Percentiles rank a stretch among this genome's conserved stretches.
These are phyloP conservation scores for Tricholaema leucomelas DNA, from an alignment of 2,113 vertebrate genomes.

Conservation along the genomic window DNA sequence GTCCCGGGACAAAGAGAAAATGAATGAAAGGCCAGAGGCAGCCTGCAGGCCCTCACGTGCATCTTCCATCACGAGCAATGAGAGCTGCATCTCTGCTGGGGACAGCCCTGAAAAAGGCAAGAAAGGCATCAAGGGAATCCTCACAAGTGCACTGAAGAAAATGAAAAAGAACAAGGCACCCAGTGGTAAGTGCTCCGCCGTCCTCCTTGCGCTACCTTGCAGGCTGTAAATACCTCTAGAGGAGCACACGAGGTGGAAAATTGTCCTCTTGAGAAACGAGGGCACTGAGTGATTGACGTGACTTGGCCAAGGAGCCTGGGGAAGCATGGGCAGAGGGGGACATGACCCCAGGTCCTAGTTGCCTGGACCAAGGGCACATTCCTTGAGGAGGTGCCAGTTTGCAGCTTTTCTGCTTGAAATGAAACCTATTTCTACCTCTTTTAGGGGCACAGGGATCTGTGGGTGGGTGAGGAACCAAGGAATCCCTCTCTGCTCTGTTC, in stretches of 20 bases:
- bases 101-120: constrained; percentile 43
- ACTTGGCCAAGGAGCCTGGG: not conserved
- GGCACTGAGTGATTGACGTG: accelerated
- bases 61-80: constrained; percentile 23
- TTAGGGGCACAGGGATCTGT: not conserved
- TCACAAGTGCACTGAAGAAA: constrained; percentile 5
- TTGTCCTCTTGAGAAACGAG: not conserved
- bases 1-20: constrained; percentile 10
- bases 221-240: not conserved
- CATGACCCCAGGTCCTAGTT: not conserved
- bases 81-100: not conserved
- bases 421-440: not conserved
- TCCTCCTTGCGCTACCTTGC: not conserved
- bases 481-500: not conserved
- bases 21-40: not conserved
- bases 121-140: constrained; percentile 46
- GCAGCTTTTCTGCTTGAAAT: not conserved
- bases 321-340: not conserved
- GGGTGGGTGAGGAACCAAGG: not conserved
- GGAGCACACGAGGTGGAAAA: not conserved
- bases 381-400: not conserved
- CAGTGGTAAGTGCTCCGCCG: constrained; percentile 45
- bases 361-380: not conserved
- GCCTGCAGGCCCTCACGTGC: constrained; percentile 6
- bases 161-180: constrained; percentile 38